These are phyloP conservation scores for Campodea augens DNA, from an alignment of 1,140 invertebrate genomes.

Conservation along the genomic window DNA sequence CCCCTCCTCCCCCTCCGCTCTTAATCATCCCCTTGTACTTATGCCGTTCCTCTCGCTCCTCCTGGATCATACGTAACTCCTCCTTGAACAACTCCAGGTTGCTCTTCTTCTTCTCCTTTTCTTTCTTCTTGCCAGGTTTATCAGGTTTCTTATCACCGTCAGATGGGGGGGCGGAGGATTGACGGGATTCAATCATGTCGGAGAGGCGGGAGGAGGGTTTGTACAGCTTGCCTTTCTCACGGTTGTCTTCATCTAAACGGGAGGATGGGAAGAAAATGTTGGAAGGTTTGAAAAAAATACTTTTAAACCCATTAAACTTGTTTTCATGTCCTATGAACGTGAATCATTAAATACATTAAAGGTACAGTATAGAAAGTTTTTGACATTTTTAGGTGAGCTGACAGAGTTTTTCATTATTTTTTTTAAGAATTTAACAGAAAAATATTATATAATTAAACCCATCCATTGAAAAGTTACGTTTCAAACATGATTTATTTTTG, in stretches of 20 bases:
- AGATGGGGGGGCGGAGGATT: slow-evolving; percentile 32
- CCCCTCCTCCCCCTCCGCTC: slow-evolving; percentile 12
- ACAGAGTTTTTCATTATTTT: too few relatives aligned
- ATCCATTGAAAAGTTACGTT: too few relatives aligned
- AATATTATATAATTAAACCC: too few relatives aligned
- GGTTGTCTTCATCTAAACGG: slow-evolving; percentile 65
- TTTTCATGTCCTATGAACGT: too few relatives aligned
- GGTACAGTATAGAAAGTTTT: too few relatives aligned
- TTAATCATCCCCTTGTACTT: slow-evolving; percentile 54
- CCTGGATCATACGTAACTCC: slow-evolving; percentile 77
- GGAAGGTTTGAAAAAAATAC: too few relatives aligned
- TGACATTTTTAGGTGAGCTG: too few relatives aligned
- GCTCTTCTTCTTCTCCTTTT: slow-evolving; percentile 81
- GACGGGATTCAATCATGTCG: slow-evolving; percentile 37
- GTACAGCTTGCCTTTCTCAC: slow-evolving; percentile 79
- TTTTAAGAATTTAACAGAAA: too few relatives aligned
- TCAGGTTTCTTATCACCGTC: slow-evolving; percentile 34
- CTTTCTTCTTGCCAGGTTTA: slow-evolving; percentile 48
- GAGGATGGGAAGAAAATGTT: too few relatives aligned
- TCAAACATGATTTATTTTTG: too few relatives aligned
- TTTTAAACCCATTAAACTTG: too few relatives aligned
- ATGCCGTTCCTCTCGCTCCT: slow-evolving; percentile 90
- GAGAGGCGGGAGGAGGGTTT: slow-evolving; percentile 69
- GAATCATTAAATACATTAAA: too few relatives aligned
- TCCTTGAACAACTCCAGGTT: slow-evolving; percentile 96